phyloP scores from a whole-genome alignment of 2,797 vertebrate genomes.

The Ibycter americanus region DNA sequence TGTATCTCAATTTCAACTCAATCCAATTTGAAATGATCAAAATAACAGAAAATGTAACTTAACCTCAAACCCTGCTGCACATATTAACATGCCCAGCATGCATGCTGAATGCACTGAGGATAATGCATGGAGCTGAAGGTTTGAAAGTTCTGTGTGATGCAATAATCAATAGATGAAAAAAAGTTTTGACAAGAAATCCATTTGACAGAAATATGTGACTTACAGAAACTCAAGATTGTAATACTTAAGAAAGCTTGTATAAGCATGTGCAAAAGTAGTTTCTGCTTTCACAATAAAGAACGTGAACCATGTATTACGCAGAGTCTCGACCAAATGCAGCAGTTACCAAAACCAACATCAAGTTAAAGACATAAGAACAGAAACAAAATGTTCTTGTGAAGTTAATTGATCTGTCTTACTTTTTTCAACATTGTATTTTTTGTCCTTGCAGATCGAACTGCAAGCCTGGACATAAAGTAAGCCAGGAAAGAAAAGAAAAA shows the following conservation, averaged over 20 bases:
- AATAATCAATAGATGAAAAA: background rate
- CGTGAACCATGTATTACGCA: background rate
- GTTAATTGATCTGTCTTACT: background rate
- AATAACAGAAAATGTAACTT: conserved; percentile 15
- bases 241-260: background rate
- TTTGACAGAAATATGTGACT: background rate
- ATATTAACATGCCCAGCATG: background rate
- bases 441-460: background rate
- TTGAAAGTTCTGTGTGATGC: background rate
- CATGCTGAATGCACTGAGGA: background rate
- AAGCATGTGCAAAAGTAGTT: background rate
- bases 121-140: background rate
- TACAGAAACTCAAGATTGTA: background rate
- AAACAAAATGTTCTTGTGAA: background rate
- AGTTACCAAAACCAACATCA: background rate
- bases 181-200: background rate
- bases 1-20: conserved; percentile 12
- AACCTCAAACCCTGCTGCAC: background rate
- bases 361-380: background rate
- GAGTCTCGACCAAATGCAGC: background rate
- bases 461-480: background rate
- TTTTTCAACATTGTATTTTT: background rate
- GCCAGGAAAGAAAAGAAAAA: background rate
- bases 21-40: background rate
- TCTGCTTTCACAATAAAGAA: background rate